Evolutionary conservation across 1,140 invertebrate genomes (phyloP).

Genomic region (Wiebesia pumilae): DNA sequence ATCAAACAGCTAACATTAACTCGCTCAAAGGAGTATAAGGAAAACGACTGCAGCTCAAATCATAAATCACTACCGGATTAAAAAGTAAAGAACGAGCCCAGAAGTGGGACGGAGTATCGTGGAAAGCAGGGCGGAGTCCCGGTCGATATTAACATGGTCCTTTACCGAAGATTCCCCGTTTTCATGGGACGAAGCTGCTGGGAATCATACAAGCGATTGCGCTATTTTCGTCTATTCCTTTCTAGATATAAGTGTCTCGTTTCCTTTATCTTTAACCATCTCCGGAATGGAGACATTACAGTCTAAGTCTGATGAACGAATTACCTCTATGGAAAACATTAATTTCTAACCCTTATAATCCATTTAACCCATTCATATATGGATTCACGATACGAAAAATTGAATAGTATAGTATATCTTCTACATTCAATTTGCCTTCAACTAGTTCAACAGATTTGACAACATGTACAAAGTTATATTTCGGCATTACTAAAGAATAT

Average conservation of each 20-base stretch:
- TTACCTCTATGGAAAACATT: too few species aligned
- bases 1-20: neutral
- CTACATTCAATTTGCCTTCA: too few species aligned
- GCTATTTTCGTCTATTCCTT: neutral
- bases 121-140: slow-evolving; percentile 25
- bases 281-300: too few species aligned
- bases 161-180: neutral
- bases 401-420: too few species aligned
- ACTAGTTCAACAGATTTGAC: too few species aligned
- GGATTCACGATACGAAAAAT: too few species aligned
- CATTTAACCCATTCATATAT: too few species aligned
- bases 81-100: neutral
- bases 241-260: neutral
- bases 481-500: too few species aligned
- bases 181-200: neutral
- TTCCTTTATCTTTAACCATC: neutral
- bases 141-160: slow-evolving; percentile 40
- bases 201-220: slow-evolving; percentile 24
- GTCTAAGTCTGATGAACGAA: too few species aligned
- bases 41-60: neutral
- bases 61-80: neutral
- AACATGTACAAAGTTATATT: too few species aligned
- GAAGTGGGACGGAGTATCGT: neutral
- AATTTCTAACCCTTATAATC: too few species aligned
- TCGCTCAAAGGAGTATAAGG: neutral